Evolutionary conservation across 2,888 invertebrate genomes (phyloP).

Genomic region (Callinectes sapidus): DNA sequence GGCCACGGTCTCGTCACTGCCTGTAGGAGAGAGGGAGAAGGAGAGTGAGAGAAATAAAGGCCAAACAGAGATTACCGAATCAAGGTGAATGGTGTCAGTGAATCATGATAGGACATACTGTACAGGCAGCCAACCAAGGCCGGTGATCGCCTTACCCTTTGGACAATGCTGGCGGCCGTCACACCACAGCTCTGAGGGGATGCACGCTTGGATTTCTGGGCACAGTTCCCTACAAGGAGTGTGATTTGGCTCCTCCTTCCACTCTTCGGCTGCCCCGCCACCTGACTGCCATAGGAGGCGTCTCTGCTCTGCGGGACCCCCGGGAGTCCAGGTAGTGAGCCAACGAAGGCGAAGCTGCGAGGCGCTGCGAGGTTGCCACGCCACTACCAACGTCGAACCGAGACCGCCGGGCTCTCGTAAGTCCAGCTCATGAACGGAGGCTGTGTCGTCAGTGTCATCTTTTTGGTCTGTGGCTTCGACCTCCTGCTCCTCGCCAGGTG

Average conservation of each 20-base stretch:
- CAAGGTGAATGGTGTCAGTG: not conserved
- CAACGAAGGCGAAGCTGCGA: slow-evolving; percentile 67
- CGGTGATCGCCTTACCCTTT: slow-evolving; percentile 52
- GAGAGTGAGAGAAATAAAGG: not conserved
- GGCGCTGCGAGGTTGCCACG: slow-evolving; percentile 68
- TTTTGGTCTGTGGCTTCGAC: slow-evolving; percentile 10
- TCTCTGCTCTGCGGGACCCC: slow-evolving; percentile 5
- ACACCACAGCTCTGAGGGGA: slow-evolving; percentile 70
- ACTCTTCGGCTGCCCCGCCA: slow-evolving; percentile 26
- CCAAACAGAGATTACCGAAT: not conserved
- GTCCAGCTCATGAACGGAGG: slow-evolving; percentile 46
- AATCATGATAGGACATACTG: not conserved
- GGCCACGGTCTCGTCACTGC: slow-evolving; percentile 71
- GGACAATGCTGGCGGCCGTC: slow-evolving; percentile 71
- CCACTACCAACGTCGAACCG: slow-evolving; percentile 57
- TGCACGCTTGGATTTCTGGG: slow-evolving; percentile 68
- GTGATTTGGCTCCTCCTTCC: slow-evolving; percentile 7
- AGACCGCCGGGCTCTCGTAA: slow-evolving; percentile 40
- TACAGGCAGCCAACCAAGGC: no score
- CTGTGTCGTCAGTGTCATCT: slow-evolving; percentile 24
- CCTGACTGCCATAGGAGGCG: not conserved
- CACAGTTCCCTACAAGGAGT: slow-evolving; percentile 66
- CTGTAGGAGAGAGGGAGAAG: slow-evolving; percentile 53
- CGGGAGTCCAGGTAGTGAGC: slow-evolving; percentile 63
- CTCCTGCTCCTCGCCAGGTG: slow-evolving; percentile 12